phyloP scores from a whole-genome alignment of 2,888 invertebrate species.

The Leptinotarsa tumamoca region DNA sequence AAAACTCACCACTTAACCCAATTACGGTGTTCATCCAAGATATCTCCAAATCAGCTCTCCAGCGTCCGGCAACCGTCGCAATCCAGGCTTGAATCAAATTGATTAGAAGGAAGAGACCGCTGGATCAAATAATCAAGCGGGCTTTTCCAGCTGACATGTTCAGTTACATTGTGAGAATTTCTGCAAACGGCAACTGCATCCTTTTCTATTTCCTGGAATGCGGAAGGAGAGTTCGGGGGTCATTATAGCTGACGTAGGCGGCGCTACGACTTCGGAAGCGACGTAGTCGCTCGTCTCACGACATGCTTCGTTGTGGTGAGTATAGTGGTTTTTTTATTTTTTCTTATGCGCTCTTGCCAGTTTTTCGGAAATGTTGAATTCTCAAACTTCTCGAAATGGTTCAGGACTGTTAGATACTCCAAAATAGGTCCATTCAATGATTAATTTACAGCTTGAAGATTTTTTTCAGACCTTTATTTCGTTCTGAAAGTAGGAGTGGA shows the following conservation, averaged over 20 bases:
- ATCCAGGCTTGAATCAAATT: constrained; percentile 23
- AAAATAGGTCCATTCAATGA: too few relatives aligned
- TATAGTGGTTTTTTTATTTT: not conserved
- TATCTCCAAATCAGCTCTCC: constrained; percentile 18
- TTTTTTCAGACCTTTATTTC: too few relatives aligned
- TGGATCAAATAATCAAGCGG: constrained; percentile 33
- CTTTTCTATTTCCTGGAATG: constrained; percentile 15
- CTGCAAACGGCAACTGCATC: constrained; percentile 21
- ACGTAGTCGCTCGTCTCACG: not conserved
- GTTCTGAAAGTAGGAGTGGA: too few relatives aligned
- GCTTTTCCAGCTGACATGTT: constrained; percentile 33
- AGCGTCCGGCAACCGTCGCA: constrained; percentile 17
- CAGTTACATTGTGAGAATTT: constrained; percentile 18
- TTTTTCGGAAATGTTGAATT: not conserved
- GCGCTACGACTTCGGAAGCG: constrained; percentile 3
- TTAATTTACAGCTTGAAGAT: too few relatives aligned
- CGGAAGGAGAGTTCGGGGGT: constrained; percentile 11
- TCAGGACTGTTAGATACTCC: too few relatives aligned
- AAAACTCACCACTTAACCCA: constrained; percentile 15
- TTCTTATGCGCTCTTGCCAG: not conserved
- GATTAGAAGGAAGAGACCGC: constrained; percentile 23
- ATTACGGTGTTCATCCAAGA: constrained; percentile 20
- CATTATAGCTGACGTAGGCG: constrained; percentile 16
- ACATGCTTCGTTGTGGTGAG: not conserved
- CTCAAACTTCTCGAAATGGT: not conserved